phyloP scores from a whole-genome alignment of 1,140 invertebrate genomes.

The Macrobrachium nipponense region DNA sequence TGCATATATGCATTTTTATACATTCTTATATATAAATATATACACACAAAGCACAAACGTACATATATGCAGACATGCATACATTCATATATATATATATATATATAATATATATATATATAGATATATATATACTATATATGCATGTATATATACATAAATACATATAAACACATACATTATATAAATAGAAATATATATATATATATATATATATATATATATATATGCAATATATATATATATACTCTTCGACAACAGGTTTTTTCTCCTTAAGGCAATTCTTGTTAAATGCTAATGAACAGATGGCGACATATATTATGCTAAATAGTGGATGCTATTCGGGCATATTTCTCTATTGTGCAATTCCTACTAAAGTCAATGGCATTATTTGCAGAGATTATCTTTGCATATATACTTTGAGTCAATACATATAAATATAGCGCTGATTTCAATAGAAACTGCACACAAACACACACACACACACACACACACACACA shows the following conservation, averaged over 20 bases:
- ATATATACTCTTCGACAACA: no score
- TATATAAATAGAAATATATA: constrained; percentile 1
- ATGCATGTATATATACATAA: constrained; percentile 23
- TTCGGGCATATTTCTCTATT: no score
- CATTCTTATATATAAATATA: background rate
- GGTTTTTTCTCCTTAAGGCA: no score
- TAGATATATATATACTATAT: background rate
- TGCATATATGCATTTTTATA: background rate
- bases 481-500: constrained; percentile 21
- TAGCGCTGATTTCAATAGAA: background rate
- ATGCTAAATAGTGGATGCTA: background rate
- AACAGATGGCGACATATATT: no score
- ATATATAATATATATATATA: constrained; percentile 14
- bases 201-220: constrained; percentile 32
- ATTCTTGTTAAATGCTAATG: no score
- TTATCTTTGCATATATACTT: background rate
- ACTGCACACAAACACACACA: background rate
- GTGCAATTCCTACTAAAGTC: no score
- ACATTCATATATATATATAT: constrained; percentile 18
- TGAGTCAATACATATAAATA: background rate
- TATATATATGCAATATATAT: constrained; percentile 23
- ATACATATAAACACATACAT: no score
- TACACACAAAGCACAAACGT: background rate
- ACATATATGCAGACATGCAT: constrained; percentile 5
- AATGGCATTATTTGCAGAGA: no score